Base-by-base conservation (phyloP, 2,113 vertebrate genomes). In the Hippocampus barbouri region DNA sequence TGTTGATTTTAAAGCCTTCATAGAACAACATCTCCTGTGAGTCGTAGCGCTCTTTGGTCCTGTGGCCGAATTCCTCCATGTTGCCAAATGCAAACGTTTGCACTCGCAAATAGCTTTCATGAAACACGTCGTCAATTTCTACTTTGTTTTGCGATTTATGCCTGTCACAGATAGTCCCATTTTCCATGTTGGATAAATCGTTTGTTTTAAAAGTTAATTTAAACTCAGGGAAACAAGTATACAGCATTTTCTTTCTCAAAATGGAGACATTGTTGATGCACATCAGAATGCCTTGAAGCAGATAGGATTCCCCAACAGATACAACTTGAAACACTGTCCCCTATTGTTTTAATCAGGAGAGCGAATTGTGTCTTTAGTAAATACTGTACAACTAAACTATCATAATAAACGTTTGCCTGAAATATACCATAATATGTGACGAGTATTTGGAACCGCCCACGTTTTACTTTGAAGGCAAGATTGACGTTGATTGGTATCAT, bases 11-110 rank as follows among this genome's bases (percentile, higher is more conserved):
- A 83, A 87, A 81, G 79, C 76, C 74, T 34, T 63, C 2, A 30
- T 70, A 61, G 79, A 83, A 90, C 88, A 88, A 85, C 86, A 88
- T 78, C 68, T 79, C 88, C 85, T 86, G 89, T 79, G 77, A 76
- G 69, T 75, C 62, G 71, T 74, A 80, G 73, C 80, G 64, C 72
- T 70, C 70, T 75, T 76, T 69, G 51, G 78, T 79, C 71, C 18
- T 87, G 83, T 85, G 86, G 80, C 80, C 77, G 75, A 86, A 86
- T 90, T 87, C 83, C 75, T 85, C 66, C 67, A 86, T 79, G 81
- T 73, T 78, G 75, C 80, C 75, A 61, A 85, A 78, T 83, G 75
- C 81, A 70, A 77, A 84, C 79, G 77, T 72, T 77, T 66, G 15
- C 71, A 72, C 68, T 40, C 56, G 79, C 73, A 73, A 76, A 70